Evolutionary conservation across 92 coral and sea anemone species (phyloP), one percentile per base, ranked within the genome.

Genomic region (Porites cylindrica): DNA sequence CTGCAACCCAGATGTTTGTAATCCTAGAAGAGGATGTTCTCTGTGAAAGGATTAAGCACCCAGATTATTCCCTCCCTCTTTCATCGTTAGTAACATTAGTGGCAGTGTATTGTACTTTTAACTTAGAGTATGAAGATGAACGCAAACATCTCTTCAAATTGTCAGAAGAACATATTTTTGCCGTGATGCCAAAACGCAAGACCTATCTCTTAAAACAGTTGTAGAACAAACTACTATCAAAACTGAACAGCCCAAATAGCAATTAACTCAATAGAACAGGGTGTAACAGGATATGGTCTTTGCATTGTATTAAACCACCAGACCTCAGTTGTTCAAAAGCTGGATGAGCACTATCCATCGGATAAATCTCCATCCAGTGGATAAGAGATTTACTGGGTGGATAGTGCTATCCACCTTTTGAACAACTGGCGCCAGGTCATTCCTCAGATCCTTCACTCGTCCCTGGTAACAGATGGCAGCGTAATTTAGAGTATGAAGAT

Each of bases 61-160:
- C 1, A 10, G 21, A 69, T 23, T 53, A 81, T 47, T 26, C 63
- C 32, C 50, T 81, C 76, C 70, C 51, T 38, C 23, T 43, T 47
- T 66, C 78, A 10, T 66, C 78, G 43, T 10, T 83, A n/a, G 79
- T 83, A 19, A 74, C 76, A 7, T 61, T 83, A 68, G n/a, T 72
- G 74, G 88, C 88, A 74, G 78, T 73, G 51, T 83, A 83, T 54
- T 83, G 53, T 52, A 7, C 64, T 17, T 83, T 72, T 59, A 83
- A 83, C 66, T 74, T 83, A 19, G 79, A 54, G 72, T 74, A 83
- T 43, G 23, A 79, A 21, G 21, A 65, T 5, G 53, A 72, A 58
- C 88, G 54, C 38, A 71, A 54, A 38, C 60, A 56, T 83, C 10
- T 81, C 1, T 81, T 81, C 52, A 51, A 13, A 14, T 81, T 81